Percentiles rank a stretch among this genome's conserved stretches.
Conservation (phyloP, 2,113 vertebrate species). For the Gnathonemus longibarbis region DNA sequence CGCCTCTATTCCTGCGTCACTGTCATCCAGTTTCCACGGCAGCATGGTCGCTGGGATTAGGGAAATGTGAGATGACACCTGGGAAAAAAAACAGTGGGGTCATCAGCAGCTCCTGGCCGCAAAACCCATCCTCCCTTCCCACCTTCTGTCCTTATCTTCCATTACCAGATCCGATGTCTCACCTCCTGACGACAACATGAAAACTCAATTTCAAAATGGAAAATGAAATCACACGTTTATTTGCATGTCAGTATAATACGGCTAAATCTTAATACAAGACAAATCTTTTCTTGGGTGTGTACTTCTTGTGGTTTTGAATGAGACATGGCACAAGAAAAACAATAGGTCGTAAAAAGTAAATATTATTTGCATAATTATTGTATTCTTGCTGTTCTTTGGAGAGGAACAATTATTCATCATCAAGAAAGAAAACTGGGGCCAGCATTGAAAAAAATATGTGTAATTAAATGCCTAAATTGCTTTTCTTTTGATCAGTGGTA, state of each 20-base stretch:
- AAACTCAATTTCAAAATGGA: neutral
- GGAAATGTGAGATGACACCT: slow-evolving; percentile 5
- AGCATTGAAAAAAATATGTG: neutral
- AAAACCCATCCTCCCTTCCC: neutral
- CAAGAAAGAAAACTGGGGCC: neutral
- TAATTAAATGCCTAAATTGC: neutral
- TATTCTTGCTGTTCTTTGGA: neutral
- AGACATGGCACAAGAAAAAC: neutral
- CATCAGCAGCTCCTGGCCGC: neutral
- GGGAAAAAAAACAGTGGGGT: neutral
- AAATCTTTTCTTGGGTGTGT: neutral
- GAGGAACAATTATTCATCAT: neutral
- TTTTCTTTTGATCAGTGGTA: slow-evolving; percentile 1
- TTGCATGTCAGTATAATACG: neutral
- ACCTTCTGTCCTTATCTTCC: neutral
- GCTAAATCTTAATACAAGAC: neutral
- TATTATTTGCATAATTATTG: neutral
- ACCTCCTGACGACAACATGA: neutral
- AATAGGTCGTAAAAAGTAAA: neutral
- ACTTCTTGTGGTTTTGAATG: neutral
- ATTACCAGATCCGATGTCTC: neutral
- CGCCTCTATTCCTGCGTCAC: neutral
- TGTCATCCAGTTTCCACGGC: neutral
- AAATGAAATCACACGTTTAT: neutral
- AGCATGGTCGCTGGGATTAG: neutral